Conservation (phyloP, 2,888 invertebrate genomes). For the Drosophila villosipedis region DNA sequence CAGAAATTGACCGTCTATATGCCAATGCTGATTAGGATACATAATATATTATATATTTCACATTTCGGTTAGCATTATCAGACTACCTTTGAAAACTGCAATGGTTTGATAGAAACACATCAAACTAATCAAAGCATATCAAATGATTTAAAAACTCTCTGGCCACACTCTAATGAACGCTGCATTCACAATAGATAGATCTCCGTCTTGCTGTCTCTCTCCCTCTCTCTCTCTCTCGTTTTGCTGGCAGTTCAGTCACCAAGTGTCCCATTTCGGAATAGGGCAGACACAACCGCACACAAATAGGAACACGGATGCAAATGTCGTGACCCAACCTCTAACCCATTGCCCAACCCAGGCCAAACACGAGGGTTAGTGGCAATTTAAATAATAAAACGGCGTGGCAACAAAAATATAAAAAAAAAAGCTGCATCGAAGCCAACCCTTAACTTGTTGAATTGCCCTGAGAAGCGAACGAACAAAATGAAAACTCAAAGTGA, state of each 20-base stretch:
- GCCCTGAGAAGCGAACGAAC: conserved; percentile 42
- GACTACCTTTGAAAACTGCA: not conserved
- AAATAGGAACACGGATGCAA: conserved; percentile 51
- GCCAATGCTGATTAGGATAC: not conserved
- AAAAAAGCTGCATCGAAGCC: conserved; percentile 34
- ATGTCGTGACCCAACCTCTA: conserved; percentile 81
- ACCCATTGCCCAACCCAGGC: conserved; percentile 63
- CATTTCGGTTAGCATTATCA: not conserved
- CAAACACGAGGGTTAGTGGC: conserved; percentile 80
- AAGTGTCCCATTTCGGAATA: conserved; percentile 78
- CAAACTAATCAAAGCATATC: not conserved
- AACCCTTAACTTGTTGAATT: conserved; percentile 84
- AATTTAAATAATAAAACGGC: conserved; percentile 73
- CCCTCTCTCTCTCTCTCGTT: conserved; percentile 6
- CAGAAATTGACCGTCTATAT: not conserved
- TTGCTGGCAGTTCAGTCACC: not conserved
- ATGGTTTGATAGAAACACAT: not conserved
- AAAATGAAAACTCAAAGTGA: conserved; percentile 54
- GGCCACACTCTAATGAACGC: conserved; percentile 22
- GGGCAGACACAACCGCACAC: conserved; percentile 35
- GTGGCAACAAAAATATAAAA: conserved; percentile 51
- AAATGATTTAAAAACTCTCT: too few relatives aligned
- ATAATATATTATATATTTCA: not conserved
- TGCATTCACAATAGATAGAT: conserved; percentile 53
- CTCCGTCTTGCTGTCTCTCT: not conserved